Conservation (phyloP, 1,140 invertebrate species). For the Chionoecetes opilio region DNA sequence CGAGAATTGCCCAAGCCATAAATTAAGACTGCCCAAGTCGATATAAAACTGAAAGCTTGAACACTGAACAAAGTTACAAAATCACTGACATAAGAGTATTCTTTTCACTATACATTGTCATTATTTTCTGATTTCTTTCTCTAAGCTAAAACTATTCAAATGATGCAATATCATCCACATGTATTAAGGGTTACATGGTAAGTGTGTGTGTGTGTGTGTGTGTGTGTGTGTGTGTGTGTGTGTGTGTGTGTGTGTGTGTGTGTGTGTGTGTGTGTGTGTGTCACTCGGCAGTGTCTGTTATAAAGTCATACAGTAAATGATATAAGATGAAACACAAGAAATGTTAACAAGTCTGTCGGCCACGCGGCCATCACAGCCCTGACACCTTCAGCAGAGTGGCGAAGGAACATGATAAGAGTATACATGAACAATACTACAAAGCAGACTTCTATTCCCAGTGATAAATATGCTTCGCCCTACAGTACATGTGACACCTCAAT, state of each 20-base stretch:
- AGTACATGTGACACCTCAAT: conserved; percentile 37
- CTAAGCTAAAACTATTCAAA: not conserved
- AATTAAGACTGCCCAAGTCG: conserved; percentile 44
- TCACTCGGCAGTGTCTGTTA: not conserved
- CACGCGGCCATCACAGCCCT: conserved; percentile 59
- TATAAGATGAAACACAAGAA: conserved; percentile 5
- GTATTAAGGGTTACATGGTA: not conserved
- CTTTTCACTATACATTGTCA: conserved; percentile 28
- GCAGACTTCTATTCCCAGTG: conserved; percentile 44
- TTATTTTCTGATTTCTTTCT: not conserved
- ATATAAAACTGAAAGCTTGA: not conserved
- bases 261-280: conserved; percentile 32
- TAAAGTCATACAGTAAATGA: not conserved
- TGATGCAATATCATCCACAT: conserved; percentile 52
- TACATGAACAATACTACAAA: conserved; percentile 60
- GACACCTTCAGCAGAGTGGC: conserved; percentile 62
- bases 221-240: not conserved
- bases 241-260: conserved; percentile 25
- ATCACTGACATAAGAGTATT: conserved; percentile 27
- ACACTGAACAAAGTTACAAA: conserved; percentile 31
- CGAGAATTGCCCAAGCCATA: conserved; percentile 55
- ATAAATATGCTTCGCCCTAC: conserved; percentile 37
- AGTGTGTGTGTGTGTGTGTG: not conserved
- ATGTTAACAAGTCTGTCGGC: conserved; percentile 56
- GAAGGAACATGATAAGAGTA: conserved; percentile 55